Conservation (phyloP, 2,888 invertebrate species). For the Phortica okadai region DNA sequence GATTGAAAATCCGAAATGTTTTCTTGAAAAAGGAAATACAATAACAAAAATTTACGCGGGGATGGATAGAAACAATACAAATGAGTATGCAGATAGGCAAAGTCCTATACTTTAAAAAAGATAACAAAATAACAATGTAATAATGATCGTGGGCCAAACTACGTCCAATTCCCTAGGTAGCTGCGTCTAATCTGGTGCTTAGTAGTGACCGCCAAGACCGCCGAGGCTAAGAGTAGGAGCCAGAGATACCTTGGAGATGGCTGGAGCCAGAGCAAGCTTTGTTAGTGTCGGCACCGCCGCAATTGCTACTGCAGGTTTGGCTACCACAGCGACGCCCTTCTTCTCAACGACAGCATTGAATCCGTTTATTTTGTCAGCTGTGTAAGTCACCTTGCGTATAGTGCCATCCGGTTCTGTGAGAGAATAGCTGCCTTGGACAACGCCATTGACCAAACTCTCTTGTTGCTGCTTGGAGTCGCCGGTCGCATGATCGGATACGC, state of each 20-base stretch:
- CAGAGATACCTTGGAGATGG: conserved; percentile 65
- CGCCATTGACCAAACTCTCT: conserved; percentile 80
- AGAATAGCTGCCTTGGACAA: conserved; percentile 82
- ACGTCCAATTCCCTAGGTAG: conserved; percentile 13
- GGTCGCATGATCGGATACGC: conserved; percentile 82
- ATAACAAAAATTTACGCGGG: too few species aligned
- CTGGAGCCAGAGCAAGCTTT: conserved; percentile 42
- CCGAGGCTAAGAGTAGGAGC: neutral
- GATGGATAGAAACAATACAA: neutral
- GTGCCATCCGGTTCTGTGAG: conserved; percentile 82
- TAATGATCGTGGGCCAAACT: conserved; percentile 50
- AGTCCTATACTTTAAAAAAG: conserved; percentile 48
- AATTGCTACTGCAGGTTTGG: conserved; percentile 53
- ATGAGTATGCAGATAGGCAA: conserved; percentile 38
- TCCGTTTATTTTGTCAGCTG: conserved; percentile 82
- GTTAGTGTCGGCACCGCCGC: conserved; percentile 54
- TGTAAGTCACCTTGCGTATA: conserved; percentile 81
- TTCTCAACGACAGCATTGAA: conserved; percentile 83
- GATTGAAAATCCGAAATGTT: too few species aligned
- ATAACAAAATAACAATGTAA: conserved; percentile 54
- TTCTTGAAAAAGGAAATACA: too few species aligned
- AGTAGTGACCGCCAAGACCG: conserved; percentile 34
- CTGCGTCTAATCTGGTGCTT: neutral
- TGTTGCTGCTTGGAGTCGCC: conserved; percentile 79
- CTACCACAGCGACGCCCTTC: conserved; percentile 59